These are phyloP conservation scores for Patagioenas fasciata DNA, from an alignment of 2,113 vertebrate species.

Conservation along the genomic window DNA sequence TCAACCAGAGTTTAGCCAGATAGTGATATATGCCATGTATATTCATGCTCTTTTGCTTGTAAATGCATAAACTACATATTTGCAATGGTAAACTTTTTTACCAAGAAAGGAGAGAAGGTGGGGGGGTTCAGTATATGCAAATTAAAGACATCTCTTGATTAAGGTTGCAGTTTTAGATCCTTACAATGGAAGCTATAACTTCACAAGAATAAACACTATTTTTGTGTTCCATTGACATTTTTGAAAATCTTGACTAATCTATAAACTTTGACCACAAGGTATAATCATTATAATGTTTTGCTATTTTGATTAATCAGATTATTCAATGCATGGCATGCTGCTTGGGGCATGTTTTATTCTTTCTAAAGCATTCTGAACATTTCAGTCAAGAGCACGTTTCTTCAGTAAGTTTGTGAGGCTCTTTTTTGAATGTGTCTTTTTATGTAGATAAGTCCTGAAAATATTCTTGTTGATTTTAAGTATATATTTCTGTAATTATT, in stretches of 20 bases:
- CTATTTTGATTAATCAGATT: neutral
- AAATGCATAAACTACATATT: neutral
- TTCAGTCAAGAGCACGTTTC: neutral
- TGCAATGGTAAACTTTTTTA: neutral
- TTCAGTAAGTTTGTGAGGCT: neutral
- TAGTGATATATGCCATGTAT: neutral
- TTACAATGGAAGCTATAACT: neutral
- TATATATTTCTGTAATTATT: neutral
- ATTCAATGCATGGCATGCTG: neutral
- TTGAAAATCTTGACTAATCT: neutral
- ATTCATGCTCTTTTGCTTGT: neutral
- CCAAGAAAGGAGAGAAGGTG: neutral
- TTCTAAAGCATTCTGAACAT: neutral
- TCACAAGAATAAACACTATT: neutral
- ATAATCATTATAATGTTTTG: neutral
- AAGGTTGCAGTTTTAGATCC: neutral
- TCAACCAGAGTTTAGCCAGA: neutral
- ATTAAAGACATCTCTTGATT: neutral
- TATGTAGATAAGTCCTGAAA: neutral
- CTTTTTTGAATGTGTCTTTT: neutral
- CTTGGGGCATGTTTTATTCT: neutral
- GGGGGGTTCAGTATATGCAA: neutral
- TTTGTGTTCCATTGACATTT: neutral
- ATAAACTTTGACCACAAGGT: neutral
- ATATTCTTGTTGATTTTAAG: neutral